Percentiles rank a stretch among this genome's conserved stretches.
These are phyloP conservation scores for Athetis lepigone DNA, from an alignment of 2,888 invertebrate species.

Conservation along the genomic window DNA sequence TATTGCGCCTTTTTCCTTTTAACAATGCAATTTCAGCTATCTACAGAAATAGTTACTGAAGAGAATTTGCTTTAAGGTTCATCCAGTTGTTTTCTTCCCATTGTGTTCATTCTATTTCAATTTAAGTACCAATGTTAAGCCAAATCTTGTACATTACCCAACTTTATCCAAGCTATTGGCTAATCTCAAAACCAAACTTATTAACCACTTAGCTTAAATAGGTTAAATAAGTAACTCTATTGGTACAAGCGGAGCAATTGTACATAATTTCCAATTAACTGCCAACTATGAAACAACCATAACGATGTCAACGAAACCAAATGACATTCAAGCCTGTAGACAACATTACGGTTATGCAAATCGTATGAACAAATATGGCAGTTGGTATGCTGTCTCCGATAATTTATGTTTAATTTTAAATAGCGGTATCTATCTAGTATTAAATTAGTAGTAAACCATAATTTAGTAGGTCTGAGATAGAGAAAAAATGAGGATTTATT, in stretches of 20 bases:
- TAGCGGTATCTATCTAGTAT: constrained; percentile 24
- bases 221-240: constrained; percentile 23
- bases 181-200: constrained; percentile 23
- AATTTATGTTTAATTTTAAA: constrained; percentile 29
- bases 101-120: too few species aligned
- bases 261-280: constrained; percentile 33
- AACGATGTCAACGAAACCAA: constrained; percentile 32
- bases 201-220: constrained; percentile 25
- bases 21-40: too few species aligned
- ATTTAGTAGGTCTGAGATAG: too few species aligned
- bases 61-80: too few species aligned
- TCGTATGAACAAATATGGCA: constrained; percentile 31
- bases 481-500: not conserved
- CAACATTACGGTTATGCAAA: constrained; percentile 44
- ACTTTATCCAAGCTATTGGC: constrained; percentile 18
- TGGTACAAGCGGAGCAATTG: constrained; percentile 13
- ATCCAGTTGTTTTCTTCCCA: too few species aligned
- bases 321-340: constrained; percentile 34
- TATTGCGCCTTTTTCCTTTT: too few species aligned
- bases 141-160: not conserved
- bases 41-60: too few species aligned
- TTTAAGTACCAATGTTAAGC: too few species aligned
- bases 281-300: constrained; percentile 3
- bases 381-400: constrained; percentile 9
- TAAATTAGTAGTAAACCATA: not conserved